Percentiles rank a stretch among this genome's conserved stretches.
phyloP scores from a whole-genome alignment of 2,888 invertebrate species.

The Ephialtes manifestator region DNA sequence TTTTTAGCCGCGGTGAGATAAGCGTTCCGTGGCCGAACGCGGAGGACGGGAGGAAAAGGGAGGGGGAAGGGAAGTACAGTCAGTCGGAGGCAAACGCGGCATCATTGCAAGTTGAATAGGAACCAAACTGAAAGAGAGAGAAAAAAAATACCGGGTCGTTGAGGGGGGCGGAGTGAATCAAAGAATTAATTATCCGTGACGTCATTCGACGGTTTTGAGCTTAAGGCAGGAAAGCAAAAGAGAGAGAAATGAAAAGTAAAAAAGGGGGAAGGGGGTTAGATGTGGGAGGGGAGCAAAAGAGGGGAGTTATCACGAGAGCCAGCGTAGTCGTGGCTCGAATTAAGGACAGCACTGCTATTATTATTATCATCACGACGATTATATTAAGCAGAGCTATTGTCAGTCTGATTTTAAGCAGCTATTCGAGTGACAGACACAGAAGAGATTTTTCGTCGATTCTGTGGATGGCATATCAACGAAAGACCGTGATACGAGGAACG shows the following conservation, averaged over 20 bases:
- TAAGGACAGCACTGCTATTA: conserved; percentile 62
- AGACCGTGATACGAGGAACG: background rate
- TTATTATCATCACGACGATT: conserved; percentile 23
- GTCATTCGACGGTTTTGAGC: conserved; percentile 78
- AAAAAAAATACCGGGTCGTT: conserved; percentile 51
- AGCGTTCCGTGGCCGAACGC: conserved; percentile 77
- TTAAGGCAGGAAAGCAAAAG: conserved; percentile 20
- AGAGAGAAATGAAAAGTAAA: conserved; percentile 42
- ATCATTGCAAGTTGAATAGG: conserved; percentile 13
- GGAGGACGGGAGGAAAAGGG: conserved; percentile 47
- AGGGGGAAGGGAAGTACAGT: conserved; percentile 45
- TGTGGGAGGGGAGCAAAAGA: conserved; percentile 19
- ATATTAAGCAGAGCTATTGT: conserved; percentile 33
- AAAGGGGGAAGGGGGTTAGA: conserved; percentile 6
- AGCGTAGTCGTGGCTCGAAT: conserved; percentile 61
- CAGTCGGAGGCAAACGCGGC: conserved; percentile 51
- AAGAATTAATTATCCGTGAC: conserved; percentile 84
- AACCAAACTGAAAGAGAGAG: conserved; percentile 35
- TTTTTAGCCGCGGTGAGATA: conserved; percentile 85
- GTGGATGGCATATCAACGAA: conserved; percentile 10
- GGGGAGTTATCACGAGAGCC: conserved; percentile 62
- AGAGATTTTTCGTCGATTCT: conserved; percentile 12
- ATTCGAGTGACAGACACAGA: conserved; percentile 15
- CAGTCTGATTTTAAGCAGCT: conserved; percentile 31
- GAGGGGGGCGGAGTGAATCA: conserved; percentile 75